Evolutionary conservation across 2,113 vertebrate genomes (phyloP).

Genomic region (Corythoichthys haematopterus): DNA sequence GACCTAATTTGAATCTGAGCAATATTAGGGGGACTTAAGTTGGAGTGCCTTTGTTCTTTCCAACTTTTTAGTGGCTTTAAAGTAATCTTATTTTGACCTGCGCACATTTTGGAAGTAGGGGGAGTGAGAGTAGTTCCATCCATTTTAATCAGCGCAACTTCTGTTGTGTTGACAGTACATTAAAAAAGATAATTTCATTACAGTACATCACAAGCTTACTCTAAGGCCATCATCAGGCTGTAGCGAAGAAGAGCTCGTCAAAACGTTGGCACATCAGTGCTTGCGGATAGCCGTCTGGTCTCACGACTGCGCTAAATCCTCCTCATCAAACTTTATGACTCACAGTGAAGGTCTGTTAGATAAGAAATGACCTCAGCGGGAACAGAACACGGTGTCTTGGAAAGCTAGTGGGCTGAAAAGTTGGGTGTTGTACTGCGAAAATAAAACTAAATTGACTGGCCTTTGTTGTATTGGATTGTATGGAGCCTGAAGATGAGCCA

Average conservation of each 20-base stretch:
- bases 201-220: background rate
- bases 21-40: background rate
- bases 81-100: background rate
- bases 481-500: background rate
- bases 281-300: background rate
- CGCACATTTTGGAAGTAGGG: background rate
- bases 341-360: constrained; percentile 29
- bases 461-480: background rate
- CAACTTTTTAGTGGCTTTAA: background rate
- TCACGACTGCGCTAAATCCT: constrained; percentile 7
- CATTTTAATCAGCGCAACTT: background rate
- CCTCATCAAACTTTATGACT: constrained; percentile 17
- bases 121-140: too few species aligned
- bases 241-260: background rate
- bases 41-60: background rate
- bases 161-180: background rate
- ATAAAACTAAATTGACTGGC: background rate
- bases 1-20: background rate
- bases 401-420: constrained; percentile 25
- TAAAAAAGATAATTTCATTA: background rate
- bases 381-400: constrained; percentile 26
- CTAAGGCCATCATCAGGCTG: background rate
- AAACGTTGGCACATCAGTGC: background rate
- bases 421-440: background rate
- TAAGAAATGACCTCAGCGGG: constrained; percentile 37